Evolutionary conservation across 2,113 vertebrate genomes (phyloP), one percentile per base, ranked within the genome.

Genomic region (Oreochromis aureus): DNA sequence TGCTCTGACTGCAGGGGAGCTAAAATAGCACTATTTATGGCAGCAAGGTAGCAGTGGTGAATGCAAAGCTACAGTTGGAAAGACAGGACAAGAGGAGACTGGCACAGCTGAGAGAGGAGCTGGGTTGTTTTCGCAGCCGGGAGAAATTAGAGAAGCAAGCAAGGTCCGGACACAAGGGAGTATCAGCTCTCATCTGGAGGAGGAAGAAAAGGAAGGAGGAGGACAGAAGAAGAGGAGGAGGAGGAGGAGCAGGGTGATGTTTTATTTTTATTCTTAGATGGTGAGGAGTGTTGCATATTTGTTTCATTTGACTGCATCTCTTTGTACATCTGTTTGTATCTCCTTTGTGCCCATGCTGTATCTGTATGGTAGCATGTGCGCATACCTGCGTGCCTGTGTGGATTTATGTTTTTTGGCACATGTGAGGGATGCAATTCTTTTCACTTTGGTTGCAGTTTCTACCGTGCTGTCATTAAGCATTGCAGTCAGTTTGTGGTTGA

Each of bases 21-120:
- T 94, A 92, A 90, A 91, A 91, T 87, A 90, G 88, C 76, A 58
- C 73, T 83, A 84, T 91, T 89, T 82, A 91, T 88, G 84, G 92
- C 87, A 80, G 86, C 90, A 86, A 73, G 73, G 83, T 88, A 44
- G 12, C 85, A 79, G 86, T 15, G 81, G 73, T 15, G 71, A 86
- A 93, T 86, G 84, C 90, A 79, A 83, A 82, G 92, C 89, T 89
- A 80, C 71, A 34, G 83, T 32, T 58, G 86, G 91, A 93, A 85
- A 87, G 86, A 83, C 82, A 39, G 36, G 73, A 91, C 12, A 36
- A 22, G 36, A 88, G 87, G 91, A 83, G 87, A 84, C 73, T 86
- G 91, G 85, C 83, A 80, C 87, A 76, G 87, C 83, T 73, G 80
- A 82, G 22, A 83, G 36, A 85, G 86, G 80, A 89, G 80, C 81